Evolutionary conservation across 2,113 vertebrate genomes (phyloP), one percentile per base, ranked within the genome.

Genomic region (Phasianus colchicus): DNA sequence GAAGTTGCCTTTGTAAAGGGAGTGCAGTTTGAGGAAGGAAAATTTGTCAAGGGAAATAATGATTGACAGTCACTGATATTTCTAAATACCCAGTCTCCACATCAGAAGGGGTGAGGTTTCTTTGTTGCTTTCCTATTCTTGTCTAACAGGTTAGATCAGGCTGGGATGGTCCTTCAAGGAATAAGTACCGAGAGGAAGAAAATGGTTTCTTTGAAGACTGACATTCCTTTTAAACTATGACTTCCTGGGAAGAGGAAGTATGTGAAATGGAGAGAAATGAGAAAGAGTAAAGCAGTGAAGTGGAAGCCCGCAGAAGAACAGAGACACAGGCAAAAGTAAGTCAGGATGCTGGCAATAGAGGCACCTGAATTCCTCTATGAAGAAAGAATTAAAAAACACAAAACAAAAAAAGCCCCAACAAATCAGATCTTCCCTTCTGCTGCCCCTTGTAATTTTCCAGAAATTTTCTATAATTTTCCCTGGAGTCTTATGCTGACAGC

Each of bases 401-500:
- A 73, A 93, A 55, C 9, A 55, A 32, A 54, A 54, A 54, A 54
- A 54, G 5, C 52, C 16, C 15, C 52, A 96, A 90, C 83, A 93
- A 83, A 96, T 84, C 78, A 93, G 92, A 90, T 83, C 21, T 47
- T 84, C 42, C 66, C 82, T 91, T 92, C 72, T 92, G 86, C 89
- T 89, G 85, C 86, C 86, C 52, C 64, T 91, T 96, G 83, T 92
- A 97, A 55, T 71, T 91, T 96, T 92, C 60, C 86, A 93, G 96
- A 95, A 95, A 89, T 90, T 84, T 94, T 93, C 73, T 86, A 32
- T 86, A 77, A 95, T 92, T 95, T 96, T 96, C 88, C 89, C 79
- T 74, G 82, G 92, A 94, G 89, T 73, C 55, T n/a, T 63, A 86
- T 27, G 36, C 50, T 95, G 97, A 92, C 96, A 96, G 95, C 92